Evolutionary conservation across 2,113 vertebrate genomes (phyloP).

Genomic region (Hepsetus odoe): DNA sequence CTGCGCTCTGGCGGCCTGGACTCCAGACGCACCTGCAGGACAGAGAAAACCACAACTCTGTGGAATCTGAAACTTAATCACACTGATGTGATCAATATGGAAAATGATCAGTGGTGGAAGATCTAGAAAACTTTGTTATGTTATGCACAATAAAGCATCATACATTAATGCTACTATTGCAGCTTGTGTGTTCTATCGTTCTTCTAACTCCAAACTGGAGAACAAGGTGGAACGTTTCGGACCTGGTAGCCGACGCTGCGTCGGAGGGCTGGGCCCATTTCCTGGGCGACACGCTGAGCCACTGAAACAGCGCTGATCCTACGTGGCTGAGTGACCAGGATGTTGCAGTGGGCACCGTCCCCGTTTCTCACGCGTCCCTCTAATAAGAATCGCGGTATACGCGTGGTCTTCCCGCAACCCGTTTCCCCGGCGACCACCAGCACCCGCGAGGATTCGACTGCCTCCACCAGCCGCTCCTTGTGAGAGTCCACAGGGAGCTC

Average conservation of each 20-base stretch:
- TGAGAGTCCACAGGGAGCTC: slow-evolving; percentile 87
- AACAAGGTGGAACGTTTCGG: neutral
- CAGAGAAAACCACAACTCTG: neutral
- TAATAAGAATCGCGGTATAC: slow-evolving; percentile 91
- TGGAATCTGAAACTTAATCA: too few relatives aligned
- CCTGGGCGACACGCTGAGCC: slow-evolving; percentile 88
- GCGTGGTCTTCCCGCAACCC: slow-evolving; percentile 93
- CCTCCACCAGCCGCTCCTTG: slow-evolving; percentile 80
- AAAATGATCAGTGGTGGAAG: too few relatives aligned
- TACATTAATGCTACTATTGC: neutral
- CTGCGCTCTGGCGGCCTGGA: slow-evolving; percentile 83
- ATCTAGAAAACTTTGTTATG: too few relatives aligned
- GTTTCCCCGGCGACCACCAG: slow-evolving; percentile 93
- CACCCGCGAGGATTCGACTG: slow-evolving; percentile 83
- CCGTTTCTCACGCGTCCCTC: slow-evolving; percentile 82
- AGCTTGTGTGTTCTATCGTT: neutral
- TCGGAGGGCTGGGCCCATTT: slow-evolving; percentile 86
- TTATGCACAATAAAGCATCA: too few relatives aligned
- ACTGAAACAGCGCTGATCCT: slow-evolving; percentile 95
- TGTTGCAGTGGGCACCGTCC: slow-evolving; percentile 84
- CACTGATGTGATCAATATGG: too few relatives aligned
- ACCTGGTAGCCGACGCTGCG: slow-evolving; percentile 89
- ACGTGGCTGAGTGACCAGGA: slow-evolving; percentile 93
- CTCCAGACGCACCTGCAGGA: slow-evolving; percentile 84
- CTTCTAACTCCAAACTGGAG: neutral